Percentiles rank a stretch among this genome's conserved stretches.
phyloP scores from a whole-genome alignment of 1,140 invertebrate genomes.

The Myzus persicae region DNA sequence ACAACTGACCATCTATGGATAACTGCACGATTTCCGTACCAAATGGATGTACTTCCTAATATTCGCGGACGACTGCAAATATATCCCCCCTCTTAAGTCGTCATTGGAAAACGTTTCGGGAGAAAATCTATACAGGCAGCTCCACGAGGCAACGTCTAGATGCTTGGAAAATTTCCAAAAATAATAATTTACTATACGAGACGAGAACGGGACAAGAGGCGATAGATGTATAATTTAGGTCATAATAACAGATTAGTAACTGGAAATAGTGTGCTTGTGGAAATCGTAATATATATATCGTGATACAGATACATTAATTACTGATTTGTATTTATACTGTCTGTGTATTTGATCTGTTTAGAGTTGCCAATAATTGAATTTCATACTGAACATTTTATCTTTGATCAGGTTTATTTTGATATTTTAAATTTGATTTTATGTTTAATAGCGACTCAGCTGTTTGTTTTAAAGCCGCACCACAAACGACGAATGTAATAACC shows the following conservation, averaged over 20 bases:
- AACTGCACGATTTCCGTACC: background rate
- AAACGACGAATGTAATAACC: background rate
- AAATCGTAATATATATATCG: background rate
- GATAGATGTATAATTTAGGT: background rate
- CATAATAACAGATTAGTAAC: background rate
- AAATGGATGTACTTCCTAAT: background rate
- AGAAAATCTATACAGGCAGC: background rate
- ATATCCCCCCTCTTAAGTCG: background rate
- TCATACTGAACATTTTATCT: background rate
- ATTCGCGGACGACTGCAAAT: background rate
- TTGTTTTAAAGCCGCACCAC: background rate
- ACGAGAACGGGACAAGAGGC: background rate
- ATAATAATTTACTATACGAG: background rate
- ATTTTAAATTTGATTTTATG: background rate
- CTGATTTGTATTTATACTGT: background rate
- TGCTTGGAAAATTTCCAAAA: background rate
- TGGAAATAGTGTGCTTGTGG: no score
- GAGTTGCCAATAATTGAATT: background rate
- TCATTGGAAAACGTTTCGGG: background rate
- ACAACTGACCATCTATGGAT: background rate
- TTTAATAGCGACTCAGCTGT: background rate
- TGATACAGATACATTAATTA: slow-evolving; percentile 2
- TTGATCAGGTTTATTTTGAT: background rate
- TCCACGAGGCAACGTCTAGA: background rate
- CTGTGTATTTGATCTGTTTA: background rate